phyloP scores from a whole-genome alignment of 2,888 invertebrate species.

The Apoda limacodes region DNA sequence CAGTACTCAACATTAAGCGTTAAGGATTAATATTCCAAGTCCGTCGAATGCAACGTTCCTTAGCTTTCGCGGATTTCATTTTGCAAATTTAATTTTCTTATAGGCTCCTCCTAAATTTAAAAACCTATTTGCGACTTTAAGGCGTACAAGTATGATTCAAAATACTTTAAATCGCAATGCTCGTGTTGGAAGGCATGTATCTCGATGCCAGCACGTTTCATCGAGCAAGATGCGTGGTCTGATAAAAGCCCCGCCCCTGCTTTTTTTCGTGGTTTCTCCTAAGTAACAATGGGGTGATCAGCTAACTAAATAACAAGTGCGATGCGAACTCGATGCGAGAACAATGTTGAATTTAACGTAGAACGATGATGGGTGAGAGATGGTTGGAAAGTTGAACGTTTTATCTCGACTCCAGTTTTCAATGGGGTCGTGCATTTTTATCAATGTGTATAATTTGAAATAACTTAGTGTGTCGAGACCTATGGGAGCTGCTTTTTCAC shows the following conservation, averaged over 20 bases:
- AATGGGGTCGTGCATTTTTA: too few relatives aligned
- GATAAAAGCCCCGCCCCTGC: constrained; percentile 63
- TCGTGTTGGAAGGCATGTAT: constrained; percentile 60
- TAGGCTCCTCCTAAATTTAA: too few relatives aligned
- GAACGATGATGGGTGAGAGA: too few relatives aligned
- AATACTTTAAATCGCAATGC: too few relatives aligned
- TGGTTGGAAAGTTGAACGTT: too few relatives aligned
- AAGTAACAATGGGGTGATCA: constrained; percentile 67
- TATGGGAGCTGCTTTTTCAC: too few relatives aligned
- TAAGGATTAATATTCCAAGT: constrained; percentile 39
- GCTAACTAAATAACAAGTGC: constrained; percentile 64
- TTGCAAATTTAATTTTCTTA: constrained; percentile 68
- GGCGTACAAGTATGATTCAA: too few relatives aligned
- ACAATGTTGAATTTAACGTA: constrained; percentile 23
- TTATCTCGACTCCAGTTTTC: too few relatives aligned
- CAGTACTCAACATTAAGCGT: too few relatives aligned
- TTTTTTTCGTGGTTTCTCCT: constrained; percentile 64
- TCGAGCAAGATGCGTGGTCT: constrained; percentile 48
- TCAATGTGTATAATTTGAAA: too few relatives aligned
- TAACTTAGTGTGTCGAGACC: too few relatives aligned
- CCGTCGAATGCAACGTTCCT: constrained; percentile 25
- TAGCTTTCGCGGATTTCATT: constrained; percentile 49
- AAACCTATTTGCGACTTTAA: too few relatives aligned
- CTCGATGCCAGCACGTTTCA: constrained; percentile 59
- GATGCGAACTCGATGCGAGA: constrained; percentile 44